Percentiles rank a stretch among this genome's conserved stretches.
Evolutionary conservation across 2,797 vertebrate genomes (phyloP).

Genomic region (Lepus townsendii): DNA sequence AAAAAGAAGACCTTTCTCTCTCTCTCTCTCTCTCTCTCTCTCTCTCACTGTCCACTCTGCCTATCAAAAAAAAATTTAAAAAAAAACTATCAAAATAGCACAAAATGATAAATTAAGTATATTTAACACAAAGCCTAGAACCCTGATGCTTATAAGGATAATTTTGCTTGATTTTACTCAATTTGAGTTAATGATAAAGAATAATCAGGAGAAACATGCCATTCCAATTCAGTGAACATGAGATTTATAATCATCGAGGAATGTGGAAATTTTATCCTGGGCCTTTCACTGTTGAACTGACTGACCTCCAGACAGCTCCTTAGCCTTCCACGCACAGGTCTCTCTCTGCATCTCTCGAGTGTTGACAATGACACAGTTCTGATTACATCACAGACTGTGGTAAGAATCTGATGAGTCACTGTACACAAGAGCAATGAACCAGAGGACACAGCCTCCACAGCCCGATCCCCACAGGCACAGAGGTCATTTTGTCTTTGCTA

Average conservation of each 20-base stretch:
- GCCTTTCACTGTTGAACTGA: neutral
- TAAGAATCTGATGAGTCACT: neutral
- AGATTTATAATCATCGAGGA: neutral
- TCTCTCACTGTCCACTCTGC: too few relatives aligned
- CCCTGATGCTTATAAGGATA: neutral
- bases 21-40: too few relatives aligned
- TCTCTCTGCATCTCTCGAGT: neutral
- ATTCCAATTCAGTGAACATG: neutral
- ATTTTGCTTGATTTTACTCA: neutral
- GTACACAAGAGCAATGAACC: neutral
- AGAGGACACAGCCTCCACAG: neutral
- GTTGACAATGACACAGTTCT: neutral
- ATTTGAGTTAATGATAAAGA: neutral
- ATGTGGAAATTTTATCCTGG: neutral
- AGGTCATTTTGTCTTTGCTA: neutral
- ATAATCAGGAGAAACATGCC: neutral
- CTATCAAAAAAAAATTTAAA: too few relatives aligned
- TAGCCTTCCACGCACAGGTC: neutral
- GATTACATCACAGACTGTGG: neutral
- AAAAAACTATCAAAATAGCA: neutral
- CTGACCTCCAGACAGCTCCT: neutral
- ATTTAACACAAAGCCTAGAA: neutral
- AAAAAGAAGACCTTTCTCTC: too few relatives aligned
- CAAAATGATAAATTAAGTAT: neutral
- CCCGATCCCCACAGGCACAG: accelerated